phyloP scores from a whole-genome alignment of 2,888 invertebrate species.

The Andrena minutula region DNA sequence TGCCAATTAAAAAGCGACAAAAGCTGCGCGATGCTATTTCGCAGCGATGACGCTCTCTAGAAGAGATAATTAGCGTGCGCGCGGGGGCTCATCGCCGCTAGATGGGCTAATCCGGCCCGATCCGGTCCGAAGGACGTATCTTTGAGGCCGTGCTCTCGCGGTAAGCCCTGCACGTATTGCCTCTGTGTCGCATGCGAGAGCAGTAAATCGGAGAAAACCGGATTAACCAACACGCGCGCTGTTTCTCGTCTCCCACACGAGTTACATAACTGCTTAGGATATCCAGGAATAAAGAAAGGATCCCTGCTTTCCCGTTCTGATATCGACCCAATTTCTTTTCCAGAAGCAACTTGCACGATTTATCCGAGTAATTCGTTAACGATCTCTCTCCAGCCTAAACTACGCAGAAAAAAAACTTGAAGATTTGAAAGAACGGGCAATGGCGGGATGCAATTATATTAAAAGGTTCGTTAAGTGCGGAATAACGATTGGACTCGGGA shows the following conservation, averaged over 20 bases:
- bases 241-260: neutral
- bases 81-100: neutral
- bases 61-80: constrained; percentile 41
- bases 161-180: constrained; percentile 55
- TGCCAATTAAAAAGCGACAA: neutral
- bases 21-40: neutral
- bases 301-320: too few species aligned
- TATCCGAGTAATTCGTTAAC: neutral
- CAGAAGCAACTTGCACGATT: neutral
- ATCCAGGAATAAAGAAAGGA: neutral
- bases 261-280: neutral
- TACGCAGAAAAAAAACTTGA: neutral
- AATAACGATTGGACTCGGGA: neutral
- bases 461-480: constrained; percentile 22
- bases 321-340: neutral
- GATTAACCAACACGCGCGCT: constrained; percentile 48
- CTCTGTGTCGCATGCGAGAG: constrained; percentile 44
- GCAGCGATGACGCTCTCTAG: neutral
- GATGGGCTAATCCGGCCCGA: constrained; percentile 45
- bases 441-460: constrained; percentile 6
- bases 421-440: neutral
- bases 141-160: constrained; percentile 26
- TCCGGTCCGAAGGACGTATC: constrained; percentile 37
- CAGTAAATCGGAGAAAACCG: constrained; percentile 60
- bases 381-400: neutral